Evolutionary conservation across 2,113 vertebrate species (phyloP), one percentile per base, ranked within the genome.

Genomic region (Lophura nycthemera): DNA sequence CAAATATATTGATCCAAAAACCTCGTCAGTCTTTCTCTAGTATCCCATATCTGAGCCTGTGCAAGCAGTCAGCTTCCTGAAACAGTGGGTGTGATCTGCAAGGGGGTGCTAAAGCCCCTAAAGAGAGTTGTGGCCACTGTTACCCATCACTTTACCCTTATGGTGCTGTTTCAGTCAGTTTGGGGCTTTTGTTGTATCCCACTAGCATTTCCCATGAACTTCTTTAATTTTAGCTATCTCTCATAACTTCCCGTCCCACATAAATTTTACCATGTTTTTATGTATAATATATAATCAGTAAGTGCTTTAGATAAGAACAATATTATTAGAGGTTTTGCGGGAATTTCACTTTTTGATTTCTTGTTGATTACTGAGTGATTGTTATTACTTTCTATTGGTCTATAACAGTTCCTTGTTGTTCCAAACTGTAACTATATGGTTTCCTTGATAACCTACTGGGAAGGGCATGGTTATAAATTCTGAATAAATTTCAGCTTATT

Each of bases 401-500:
- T 42, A 4, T 30, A 48, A 38, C n/a, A 52, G 48, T 13, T 42
- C 45, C 74, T 75, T 86, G 65, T 81, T 65, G 22, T 75, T 57
- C 21, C 43, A 32, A 32, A 13, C n/a, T 6, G 0, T 48, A 85
- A 52, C 13, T n/a, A 18, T 21, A 5, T 16, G 4, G 13, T 70
- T 83, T 86, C 42, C 79, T 54, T 91, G 79, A 83, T 67, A 91
- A 83, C 3, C 22, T 86, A 16, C 25, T 88, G 77, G 73, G 73
- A 94, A 78, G 70, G 77, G 73, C 73, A 78, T 30, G 20, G 59
- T 84, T 93, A 74, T 84, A 82, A 75, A 78, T 73, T 36, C 83
- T 73, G 50, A 54, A 71, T 79, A 66, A 71, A 79, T 61, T 82
- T 66, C 72, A 94, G 79, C 69, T 90, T 96, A 90, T 17, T 43